Conservation (phyloP, 2,888 invertebrate genomes). For the Drosophila eohydei region DNA sequence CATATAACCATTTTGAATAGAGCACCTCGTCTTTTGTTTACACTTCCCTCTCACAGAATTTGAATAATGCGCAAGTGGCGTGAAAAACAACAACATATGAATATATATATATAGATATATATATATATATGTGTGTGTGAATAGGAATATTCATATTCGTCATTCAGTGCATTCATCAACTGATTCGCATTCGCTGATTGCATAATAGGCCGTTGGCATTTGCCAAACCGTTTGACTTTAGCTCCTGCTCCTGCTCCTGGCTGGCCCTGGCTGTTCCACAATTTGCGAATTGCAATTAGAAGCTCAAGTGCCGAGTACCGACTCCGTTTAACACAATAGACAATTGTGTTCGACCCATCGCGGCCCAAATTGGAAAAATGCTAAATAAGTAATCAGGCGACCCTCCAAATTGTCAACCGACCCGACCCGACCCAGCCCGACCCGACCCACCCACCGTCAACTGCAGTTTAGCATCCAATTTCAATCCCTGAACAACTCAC, state of each 20-base stretch:
- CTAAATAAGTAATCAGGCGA: constrained; percentile 81
- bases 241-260: constrained; percentile 9
- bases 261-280: constrained; percentile 23
- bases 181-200: constrained; percentile 48
- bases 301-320: constrained; percentile 27
- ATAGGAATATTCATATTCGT: constrained; percentile 36
- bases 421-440: constrained; percentile 12
- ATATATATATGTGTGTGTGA: background rate
- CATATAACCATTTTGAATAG: constrained; percentile 65
- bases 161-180: constrained; percentile 43
- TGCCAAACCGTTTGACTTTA: constrained; percentile 41
- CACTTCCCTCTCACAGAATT: constrained; percentile 59
- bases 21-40: constrained; percentile 68
- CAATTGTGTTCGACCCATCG: constrained; percentile 56
- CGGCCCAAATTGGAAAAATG: constrained; percentile 75
- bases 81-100: constrained; percentile 52
- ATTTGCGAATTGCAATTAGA: constrained; percentile 72
- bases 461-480: constrained; percentile 46
- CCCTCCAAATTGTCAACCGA: constrained; percentile 31
- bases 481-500: constrained; percentile 48
- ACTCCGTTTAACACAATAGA: constrained; percentile 47
- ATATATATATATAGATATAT: background rate
- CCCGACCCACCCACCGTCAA: constrained; percentile 37
- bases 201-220: constrained; percentile 57
- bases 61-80: constrained; percentile 79